Evolutionary conservation across 2,113 vertebrate genomes (phyloP), one percentile per base, ranked within the genome.

Genomic region (Alaudala cheleensis): DNA sequence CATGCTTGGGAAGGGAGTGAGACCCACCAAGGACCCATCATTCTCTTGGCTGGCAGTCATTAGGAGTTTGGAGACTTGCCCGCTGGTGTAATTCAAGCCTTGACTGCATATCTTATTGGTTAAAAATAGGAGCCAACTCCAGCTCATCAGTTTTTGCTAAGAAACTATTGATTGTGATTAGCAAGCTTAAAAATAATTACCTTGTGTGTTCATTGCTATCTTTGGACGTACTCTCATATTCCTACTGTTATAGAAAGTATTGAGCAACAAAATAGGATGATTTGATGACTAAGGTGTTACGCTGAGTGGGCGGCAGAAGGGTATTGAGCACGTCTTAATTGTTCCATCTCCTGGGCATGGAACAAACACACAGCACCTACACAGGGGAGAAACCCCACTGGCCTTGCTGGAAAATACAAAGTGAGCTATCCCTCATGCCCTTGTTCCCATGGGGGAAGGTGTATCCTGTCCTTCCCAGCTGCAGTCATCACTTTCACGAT

Each of bases 81-180:
- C 22, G 0, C 86, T 94, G 82, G 93, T 92, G 95, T 95, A 96
- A 96, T 96, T 92, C 95, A 96, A 97, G 69, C 92, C 90, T 93
- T 81, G 82, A 93, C 95, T 96, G 94, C 88, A 88, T 91, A 93
- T 95, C 90, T 95, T 91, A 91, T 44, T 97, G 85, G 93, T 95
- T 95, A 96, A 97, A 96, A 97, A 97, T 96, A 96, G 94, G 88
- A 96, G 93, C 94, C 92, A 96, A 96, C 85, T 95, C 93, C 82
- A 96, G 92, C 94, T 97, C 95, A 97, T 96, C 94, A 94, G 95
- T 95, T 97, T 97, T 95, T 96, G 85, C 88, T 94, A 92, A 96
- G 94, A 96, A 97, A 96, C 82, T 96, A 96, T 97, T 96, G 95
- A 96, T 96, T 96, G 93, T 94, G 95, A 97, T 96, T 97, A 96